These are phyloP conservation scores for Mus spicilegus DNA, from an alignment of 2,113 vertebrate genomes.

Conservation along the genomic window DNA sequence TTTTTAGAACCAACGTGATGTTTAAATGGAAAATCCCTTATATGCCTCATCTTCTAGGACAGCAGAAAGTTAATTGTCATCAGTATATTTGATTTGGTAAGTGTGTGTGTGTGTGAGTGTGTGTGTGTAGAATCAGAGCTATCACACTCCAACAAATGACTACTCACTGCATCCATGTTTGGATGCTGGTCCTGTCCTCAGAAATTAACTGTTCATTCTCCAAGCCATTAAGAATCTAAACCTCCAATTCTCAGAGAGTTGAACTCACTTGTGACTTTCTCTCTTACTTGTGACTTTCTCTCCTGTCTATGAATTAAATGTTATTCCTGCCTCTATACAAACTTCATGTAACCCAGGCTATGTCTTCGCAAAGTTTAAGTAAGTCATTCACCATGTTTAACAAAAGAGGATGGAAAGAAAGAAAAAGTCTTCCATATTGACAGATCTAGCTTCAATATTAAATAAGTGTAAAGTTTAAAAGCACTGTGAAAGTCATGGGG, in stretches of 20 bases:
- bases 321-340: slow-evolving; percentile 52
- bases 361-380: slow-evolving; percentile 59
- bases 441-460: slow-evolving; percentile 85
- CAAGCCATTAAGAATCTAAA: neutral
- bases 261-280: slow-evolving; percentile 37
- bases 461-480: slow-evolving; percentile 87
- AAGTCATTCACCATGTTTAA: slow-evolving; percentile 33
- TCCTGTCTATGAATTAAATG: slow-evolving; percentile 50
- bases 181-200: neutral
- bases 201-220: neutral
- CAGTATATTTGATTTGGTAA: neutral
- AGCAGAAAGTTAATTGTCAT: neutral
- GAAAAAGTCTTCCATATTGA: slow-evolving; percentile 82
- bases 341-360: slow-evolving; percentile 49
- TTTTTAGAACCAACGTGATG: neutral
- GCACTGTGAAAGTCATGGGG: slow-evolving; percentile 86
- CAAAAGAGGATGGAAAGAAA: slow-evolving; percentile 31
- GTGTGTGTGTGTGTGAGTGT: neutral
- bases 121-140: neutral
- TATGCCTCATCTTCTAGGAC: neutral
- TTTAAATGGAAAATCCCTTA: neutral
- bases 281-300: slow-evolving; percentile 30
- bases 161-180: neutral
- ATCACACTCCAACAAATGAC: neutral
- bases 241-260: slow-evolving; percentile 22